phyloP scores from a whole-genome alignment of 2,113 vertebrate species.

The Spheniscus mendiculus region DNA sequence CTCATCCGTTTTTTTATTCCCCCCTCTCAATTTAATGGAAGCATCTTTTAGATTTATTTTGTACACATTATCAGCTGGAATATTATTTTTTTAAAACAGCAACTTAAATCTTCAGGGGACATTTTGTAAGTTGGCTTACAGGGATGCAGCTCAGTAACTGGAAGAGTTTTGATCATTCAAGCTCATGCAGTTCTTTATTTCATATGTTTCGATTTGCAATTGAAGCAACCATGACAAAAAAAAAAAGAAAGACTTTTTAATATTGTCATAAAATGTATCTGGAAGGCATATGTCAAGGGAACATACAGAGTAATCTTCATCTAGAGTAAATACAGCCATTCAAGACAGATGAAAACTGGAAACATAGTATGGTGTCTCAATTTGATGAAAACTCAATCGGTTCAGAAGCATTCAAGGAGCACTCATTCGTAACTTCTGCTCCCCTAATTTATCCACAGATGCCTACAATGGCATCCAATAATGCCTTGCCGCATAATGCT shows the following conservation, averaged over 20 bases:
- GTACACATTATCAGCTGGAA: not conserved
- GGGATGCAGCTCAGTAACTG: slow-evolving; percentile 29
- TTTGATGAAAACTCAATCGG: slow-evolving; percentile 48
- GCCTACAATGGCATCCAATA: not conserved
- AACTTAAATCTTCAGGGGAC: slow-evolving; percentile 33
- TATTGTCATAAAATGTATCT: slow-evolving; percentile 55
- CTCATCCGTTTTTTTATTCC: not conserved
- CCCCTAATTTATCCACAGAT: not conserved
- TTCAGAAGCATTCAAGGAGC: slow-evolving; percentile 29
- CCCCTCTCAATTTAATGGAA: not conserved
- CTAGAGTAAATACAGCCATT: slow-evolving; percentile 59
- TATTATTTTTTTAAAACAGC: slow-evolving; percentile 10
- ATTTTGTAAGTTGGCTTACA: slow-evolving; percentile 23
- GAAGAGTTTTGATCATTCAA: slow-evolving; percentile 42
- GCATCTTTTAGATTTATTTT: not conserved
- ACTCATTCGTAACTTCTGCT: not conserved
- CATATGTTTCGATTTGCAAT: slow-evolving; percentile 41
- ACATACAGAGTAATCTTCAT: slow-evolving; percentile 60
- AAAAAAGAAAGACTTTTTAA: not conserved
- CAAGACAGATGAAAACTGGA: slow-evolving; percentile 40
- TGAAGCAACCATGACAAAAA: slow-evolving; percentile 18
- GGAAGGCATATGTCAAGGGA: slow-evolving; percentile 58
- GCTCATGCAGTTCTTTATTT: slow-evolving; percentile 35
- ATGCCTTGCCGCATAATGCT: not conserved
- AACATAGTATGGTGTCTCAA: slow-evolving; percentile 40